These are phyloP conservation scores for Caerostris darwini DNA, from an alignment of 1,140 invertebrate genomes.

Conservation along the genomic window DNA sequence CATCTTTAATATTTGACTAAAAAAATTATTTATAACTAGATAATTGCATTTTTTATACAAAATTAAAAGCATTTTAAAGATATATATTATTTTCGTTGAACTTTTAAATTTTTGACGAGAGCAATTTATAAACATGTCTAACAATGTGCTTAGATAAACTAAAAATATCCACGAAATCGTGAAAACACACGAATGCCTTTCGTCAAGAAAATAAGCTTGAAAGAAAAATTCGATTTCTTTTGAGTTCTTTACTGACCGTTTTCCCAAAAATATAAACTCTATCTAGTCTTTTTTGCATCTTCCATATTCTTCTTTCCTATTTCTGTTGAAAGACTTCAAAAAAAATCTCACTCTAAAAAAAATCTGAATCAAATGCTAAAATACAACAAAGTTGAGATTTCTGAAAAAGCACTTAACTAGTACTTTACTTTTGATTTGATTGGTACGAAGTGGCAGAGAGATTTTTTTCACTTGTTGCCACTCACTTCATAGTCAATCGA, in stretches of 20 bases:
- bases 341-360: neutral
- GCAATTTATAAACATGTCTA: too few relatives aligned
- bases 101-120: too few relatives aligned
- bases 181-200: neutral
- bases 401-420: conserved; percentile 66
- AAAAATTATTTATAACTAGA: too few relatives aligned
- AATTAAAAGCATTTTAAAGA: too few relatives aligned
- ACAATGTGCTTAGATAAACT: neutral
- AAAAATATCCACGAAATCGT: neutral
- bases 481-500: conserved; percentile 32
- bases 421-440: conserved; percentile 68
- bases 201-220: neutral
- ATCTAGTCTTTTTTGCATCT: neutral
- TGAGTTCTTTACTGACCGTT: neutral
- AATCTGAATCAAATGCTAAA: conserved; percentile 39
- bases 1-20: too few relatives aligned
- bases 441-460: conserved; percentile 29
- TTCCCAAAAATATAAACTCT: neutral
- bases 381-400: conserved; percentile 18
- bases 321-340: neutral
- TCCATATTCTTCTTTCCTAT: neutral
- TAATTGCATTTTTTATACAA: too few relatives aligned
- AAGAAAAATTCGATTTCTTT: neutral
- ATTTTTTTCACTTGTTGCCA: conserved; percentile 68
- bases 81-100: too few relatives aligned